Base-by-base conservation (phyloP, 2,797 vertebrate species). In the Propithecus deckenii region DNA sequence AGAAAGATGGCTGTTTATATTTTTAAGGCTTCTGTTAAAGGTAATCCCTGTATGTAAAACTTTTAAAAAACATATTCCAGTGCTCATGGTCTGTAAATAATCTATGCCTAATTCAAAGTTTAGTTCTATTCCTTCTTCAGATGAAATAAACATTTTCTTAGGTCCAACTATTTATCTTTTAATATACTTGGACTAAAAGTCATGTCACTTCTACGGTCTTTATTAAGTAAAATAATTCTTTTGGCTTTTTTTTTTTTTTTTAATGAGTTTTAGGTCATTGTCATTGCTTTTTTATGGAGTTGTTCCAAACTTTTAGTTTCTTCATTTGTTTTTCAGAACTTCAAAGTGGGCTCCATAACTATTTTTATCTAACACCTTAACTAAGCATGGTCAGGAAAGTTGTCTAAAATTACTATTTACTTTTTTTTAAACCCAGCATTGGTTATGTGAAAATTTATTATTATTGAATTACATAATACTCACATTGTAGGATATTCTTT, bases 261-360 rank as follows among this genome's bases (percentile, higher is more conserved):
- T 30, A 18, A n/a, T 72, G 52, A 95, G 43, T 5, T 18, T 63
- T 89, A 81, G 22, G 25, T 72, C 28, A 57, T 93, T 76, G 91
- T 87, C 28, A 38, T 57, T 96, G 52, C 22, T 86, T 69, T 88
- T 7, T 90, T 71, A 78, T n/a, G 75, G 10, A 85, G 61, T 88
- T 67, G 8, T 80, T 93, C 35, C 38, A 78, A 78, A 91, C 17
- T 52, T 91, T 46, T 59, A 71, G 50, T 46, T 86, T 93, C 38
- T 57, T 90, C 63, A 55, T 87, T 85, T 94, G 25, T 89, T 88
- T 96, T 71, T 86, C 43, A 86, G 30, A 96, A 96, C 55, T 71
- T 93, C 32, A 50, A 61, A 76, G 28, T 94, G 28, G 35, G 38
- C 15, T 28, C 30, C 35, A 22, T 41, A 85, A 61, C 18, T 92